These are phyloP conservation scores for Dermolepida albohirtum DNA, from an alignment of 2,888 invertebrate genomes.

Conservation along the genomic window DNA sequence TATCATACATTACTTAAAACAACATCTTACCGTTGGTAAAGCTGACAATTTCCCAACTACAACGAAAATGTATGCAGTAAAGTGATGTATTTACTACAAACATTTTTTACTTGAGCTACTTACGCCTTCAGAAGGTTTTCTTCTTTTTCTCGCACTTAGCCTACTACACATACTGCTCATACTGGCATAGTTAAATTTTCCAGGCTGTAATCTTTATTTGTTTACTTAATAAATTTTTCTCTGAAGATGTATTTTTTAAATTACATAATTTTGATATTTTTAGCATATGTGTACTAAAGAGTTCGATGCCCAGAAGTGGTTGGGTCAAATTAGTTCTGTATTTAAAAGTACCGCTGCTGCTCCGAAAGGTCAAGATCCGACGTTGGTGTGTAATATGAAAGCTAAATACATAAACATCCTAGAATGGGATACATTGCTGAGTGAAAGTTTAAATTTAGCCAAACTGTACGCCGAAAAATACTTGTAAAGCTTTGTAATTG, in stretches of 20 bases:
- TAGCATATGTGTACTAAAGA: conserved; percentile 69
- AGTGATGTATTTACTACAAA: too few species aligned
- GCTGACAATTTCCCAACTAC: too few species aligned
- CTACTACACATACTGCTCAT: too few species aligned
- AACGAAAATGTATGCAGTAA: too few species aligned
- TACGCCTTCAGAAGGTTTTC: too few species aligned
- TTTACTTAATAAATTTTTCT: neutral
- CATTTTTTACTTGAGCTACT: too few species aligned
- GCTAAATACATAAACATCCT: conserved; percentile 70
- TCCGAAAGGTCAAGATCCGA: conserved; percentile 71
- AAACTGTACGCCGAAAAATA: conserved; percentile 66
- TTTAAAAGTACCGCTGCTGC: conserved; percentile 69
- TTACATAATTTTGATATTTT: conserved; percentile 46
- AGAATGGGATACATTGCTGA: conserved; percentile 74
- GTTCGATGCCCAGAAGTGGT: conserved; percentile 80
- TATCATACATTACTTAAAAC: too few species aligned
- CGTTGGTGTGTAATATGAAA: conserved; percentile 75
- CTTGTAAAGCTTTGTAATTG: conserved; percentile 50
- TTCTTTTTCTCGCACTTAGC: too few species aligned
- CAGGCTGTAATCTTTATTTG: too few species aligned
- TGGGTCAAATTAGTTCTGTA: conserved; percentile 71
- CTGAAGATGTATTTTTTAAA: neutral
- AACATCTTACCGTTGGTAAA: too few species aligned
- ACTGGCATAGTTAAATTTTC: conserved; percentile 7
- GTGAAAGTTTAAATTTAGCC: conserved; percentile 72